Conservation (phyloP, 2,888 invertebrate species). For the Eueremaeus valkanovi region DNA sequence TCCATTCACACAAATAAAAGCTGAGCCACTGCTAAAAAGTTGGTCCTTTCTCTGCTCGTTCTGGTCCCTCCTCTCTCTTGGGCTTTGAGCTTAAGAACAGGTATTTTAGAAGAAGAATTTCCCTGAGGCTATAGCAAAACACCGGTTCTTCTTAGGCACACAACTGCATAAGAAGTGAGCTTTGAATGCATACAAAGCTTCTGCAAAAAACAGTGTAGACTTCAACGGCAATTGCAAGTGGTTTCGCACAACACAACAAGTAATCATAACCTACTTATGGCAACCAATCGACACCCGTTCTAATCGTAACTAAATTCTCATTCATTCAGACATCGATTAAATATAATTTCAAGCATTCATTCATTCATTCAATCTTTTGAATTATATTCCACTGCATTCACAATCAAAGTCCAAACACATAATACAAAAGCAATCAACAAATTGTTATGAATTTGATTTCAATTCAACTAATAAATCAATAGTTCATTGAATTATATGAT, state of each 20-base stretch:
- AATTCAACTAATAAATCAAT: neutral
- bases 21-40: constrained; percentile 22
- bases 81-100: constrained; percentile 12
- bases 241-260: neutral
- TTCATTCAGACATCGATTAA: neutral
- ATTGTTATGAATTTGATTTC: neutral
- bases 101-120: constrained; percentile 30
- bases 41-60: constrained; percentile 29
- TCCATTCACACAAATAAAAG: constrained; percentile 26
- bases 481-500: neutral
- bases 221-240: constrained; percentile 12
- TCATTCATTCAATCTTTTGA: neutral
- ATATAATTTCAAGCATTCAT: neutral
- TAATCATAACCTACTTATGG: constrained; percentile 24
- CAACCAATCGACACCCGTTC: constrained; percentile 16
- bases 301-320: neutral
- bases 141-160: constrained; percentile 4
- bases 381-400: neutral
- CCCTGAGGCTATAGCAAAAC: constrained; percentile 14
- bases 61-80: constrained; percentile 29
- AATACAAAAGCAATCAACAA: neutral
- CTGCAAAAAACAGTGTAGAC: constrained; percentile 13
- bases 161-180: neutral
- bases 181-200: neutral
- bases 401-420: too few species aligned